Base-by-base conservation (phyloP, 2,797 vertebrate genomes). In the Rhinatrema bivittatum region DNA sequence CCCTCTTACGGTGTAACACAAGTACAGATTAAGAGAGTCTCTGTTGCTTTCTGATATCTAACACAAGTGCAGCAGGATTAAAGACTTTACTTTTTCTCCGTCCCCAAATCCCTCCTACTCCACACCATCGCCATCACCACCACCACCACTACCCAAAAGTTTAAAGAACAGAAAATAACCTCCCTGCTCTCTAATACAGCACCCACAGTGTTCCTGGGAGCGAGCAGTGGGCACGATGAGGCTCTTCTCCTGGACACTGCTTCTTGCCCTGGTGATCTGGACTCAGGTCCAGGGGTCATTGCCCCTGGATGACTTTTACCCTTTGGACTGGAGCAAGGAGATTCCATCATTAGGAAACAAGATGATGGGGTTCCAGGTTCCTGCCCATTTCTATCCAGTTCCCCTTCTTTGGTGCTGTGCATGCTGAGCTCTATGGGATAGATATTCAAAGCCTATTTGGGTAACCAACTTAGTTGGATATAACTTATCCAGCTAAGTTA, bases 301-400 rank as follows among this genome's bases (percentile, higher is more conserved):
- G 55, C 84, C 91, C 28, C 76, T 97, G 34, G 66, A 82, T 29
- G 90, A 93, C 45, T 94, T 98, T 74, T 98, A 94, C 71, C 90
- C 22, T 98, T 94, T 55, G 93, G 94, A 35, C 25, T 60, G 39
- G 46, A 63, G 46, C 67, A 68, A 58, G 92, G 92, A 24, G 94
- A 97, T 65, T 65, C 80, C 5, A 79, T 82, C 72, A 97, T 93
- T 52, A 72, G 79, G 14, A 77, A 82, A 51, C 93, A 94, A 79
- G 94, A 97, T 60, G 94, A 98, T 63, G 94, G 94, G 93, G 94
- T 68, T 97, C 94, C 2, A 88, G 94, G 54, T 81, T 94, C 33
- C 86, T 85, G 62, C 76, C 87, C 26, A 90, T 97, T 60, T 86
- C 91, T 3, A 78, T 85, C 48, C 82, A 74, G 14, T 94, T 97